Percentiles rank a stretch among this genome's conserved stretches.
These are phyloP conservation scores for Ricordea florida DNA, from an alignment of 92 coral and sea anemone species.

Conservation along the genomic window DNA sequence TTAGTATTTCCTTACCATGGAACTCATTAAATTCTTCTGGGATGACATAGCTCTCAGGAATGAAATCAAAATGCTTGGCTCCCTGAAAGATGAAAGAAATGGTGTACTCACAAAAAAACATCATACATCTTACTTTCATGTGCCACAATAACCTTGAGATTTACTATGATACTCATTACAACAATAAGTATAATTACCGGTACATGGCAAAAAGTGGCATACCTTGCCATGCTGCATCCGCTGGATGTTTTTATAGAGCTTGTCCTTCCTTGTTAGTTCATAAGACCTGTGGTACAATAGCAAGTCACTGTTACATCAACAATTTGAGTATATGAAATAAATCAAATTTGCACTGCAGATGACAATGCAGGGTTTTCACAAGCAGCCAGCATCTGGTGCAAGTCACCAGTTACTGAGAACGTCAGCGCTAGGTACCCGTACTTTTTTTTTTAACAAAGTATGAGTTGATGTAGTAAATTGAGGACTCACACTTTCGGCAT, in stretches of 20 bases:
- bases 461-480: too few relatives aligned
- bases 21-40: slow-evolving; percentile 94
- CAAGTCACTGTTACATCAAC: too few relatives aligned
- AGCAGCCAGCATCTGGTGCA: too few relatives aligned
- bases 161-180: not conserved
- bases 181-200: too few relatives aligned
- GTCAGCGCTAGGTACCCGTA: not conserved
- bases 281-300: slow-evolving; percentile 79
- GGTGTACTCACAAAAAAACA: not conserved
- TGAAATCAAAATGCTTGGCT: slow-evolving; percentile 91
- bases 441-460: too few relatives aligned
- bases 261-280: slow-evolving; percentile 96
- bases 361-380: too few relatives aligned
- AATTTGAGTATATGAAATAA: not conserved
- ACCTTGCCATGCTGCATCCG: slow-evolving; percentile 95
- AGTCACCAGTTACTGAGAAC: not conserved
- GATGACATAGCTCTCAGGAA: slow-evolving; percentile 88
- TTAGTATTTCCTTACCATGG: slow-evolving; percentile 58
- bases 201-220: not conserved
- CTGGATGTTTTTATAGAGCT: slow-evolving; percentile 90
- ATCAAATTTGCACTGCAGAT: too few relatives aligned
- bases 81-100: slow-evolving; percentile 58
- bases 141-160: too few relatives aligned
- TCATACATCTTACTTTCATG: too few relatives aligned
- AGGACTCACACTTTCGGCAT: too few relatives aligned